Evolutionary conservation across 2,888 invertebrate genomes (phyloP).

Genomic region (Anoncus sp.): DNA sequence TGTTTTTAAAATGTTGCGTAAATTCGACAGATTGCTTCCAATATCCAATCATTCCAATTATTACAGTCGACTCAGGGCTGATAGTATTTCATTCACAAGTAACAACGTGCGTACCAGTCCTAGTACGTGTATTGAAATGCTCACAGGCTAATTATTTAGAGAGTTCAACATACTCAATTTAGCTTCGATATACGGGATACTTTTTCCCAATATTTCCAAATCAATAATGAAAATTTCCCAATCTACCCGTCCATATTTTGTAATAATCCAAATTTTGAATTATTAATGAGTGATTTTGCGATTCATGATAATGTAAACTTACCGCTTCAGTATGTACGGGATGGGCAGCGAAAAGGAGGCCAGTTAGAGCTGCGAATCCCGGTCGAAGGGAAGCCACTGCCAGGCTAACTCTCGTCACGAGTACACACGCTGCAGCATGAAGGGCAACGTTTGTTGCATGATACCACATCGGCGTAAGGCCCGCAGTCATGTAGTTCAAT

Average conservation of each 20-base stretch:
- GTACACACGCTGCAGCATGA: conserved; percentile 90
- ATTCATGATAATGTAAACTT: conserved; percentile 82
- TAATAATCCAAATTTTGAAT: neutral
- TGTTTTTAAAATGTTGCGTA: neutral
- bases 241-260: too few species aligned
- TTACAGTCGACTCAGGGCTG: neutral
- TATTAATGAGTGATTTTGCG: neutral
- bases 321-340: conserved; percentile 96
- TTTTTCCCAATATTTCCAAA: too few species aligned
- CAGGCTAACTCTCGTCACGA: conserved; percentile 89
- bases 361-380: conserved; percentile 89
- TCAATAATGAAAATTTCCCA: too few species aligned
- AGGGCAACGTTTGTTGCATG: conserved; percentile 91
- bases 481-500: conserved; percentile 89
- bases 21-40: neutral
- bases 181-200: neutral
- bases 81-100: neutral
- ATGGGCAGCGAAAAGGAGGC: conserved; percentile 92
- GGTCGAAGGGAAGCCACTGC: conserved; percentile 88
- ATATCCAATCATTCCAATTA: too few species aligned
- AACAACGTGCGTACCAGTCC: too few species aligned
- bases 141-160: too few species aligned
- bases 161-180: too few species aligned
- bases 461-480: conserved; percentile 90
- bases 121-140: too few species aligned